phyloP scores from a whole-genome alignment of 2,113 vertebrate genomes.

The Anoura caudifer region DNA sequence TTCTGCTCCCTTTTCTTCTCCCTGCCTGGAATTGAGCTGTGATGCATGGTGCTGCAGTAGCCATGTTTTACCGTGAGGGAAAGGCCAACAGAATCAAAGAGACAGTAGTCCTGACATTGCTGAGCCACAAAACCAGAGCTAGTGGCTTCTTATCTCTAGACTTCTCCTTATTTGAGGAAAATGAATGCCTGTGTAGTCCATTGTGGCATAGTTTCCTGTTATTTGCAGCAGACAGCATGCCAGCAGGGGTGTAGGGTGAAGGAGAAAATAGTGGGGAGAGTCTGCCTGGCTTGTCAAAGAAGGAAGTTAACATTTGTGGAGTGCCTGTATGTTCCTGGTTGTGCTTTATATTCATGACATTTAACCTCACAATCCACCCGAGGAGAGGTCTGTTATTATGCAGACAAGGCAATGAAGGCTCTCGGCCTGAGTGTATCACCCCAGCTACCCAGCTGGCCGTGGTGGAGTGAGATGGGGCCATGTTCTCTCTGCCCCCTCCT shows the following conservation, averaged over 20 bases:
- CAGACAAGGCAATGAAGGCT: neutral
- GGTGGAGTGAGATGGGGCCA: neutral
- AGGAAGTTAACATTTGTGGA: neutral
- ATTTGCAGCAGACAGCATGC: neutral
- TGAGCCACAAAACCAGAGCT: neutral
- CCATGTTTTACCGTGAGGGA: neutral
- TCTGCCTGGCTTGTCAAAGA: neutral
- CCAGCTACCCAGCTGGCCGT: fast-evolving
- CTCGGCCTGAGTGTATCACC: neutral
- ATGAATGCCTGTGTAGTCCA: neutral
- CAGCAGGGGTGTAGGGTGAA: neutral
- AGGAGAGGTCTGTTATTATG: neutral
- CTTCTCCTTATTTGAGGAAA: neutral
- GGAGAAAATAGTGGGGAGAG: neutral
- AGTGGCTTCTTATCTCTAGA: neutral
- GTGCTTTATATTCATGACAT: neutral
- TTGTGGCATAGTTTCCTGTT: neutral
- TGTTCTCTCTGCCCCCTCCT: neutral
- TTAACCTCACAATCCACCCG: neutral
- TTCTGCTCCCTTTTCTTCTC: neutral
- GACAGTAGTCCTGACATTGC: neutral
- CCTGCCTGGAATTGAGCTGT: neutral
- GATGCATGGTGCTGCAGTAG: neutral
- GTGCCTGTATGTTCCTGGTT: neutral
- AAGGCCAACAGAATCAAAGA: neutral